Base-by-base conservation (phyloP, 2,888 invertebrate genomes). In the Polydrusus tereticollis region DNA sequence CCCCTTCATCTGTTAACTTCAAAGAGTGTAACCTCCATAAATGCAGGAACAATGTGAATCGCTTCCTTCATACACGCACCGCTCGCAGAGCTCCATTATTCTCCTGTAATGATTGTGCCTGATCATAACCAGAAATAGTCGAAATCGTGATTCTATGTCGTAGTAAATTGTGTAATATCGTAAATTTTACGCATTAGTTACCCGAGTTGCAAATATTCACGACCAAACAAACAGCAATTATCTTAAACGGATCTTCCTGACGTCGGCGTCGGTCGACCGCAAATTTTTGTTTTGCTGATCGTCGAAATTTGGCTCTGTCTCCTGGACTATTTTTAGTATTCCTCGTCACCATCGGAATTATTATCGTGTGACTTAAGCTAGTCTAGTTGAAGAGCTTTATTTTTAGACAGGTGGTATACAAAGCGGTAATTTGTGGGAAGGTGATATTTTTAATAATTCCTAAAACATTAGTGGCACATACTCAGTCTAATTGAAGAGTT, bases 341-440 rank as follows among this genome's bases (percentile, higher is more conserved):
- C 21, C 62, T 36, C 69, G 69, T 69, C 60, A 69, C 55, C n/a
- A 55, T 68, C 36, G 33, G 50, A 68, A 23, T 58, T 62, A 23
- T 58, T 62, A 69, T 26, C 69, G 62, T 69, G 69, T 69, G 69
- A 69, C 62, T 69, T 69, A 12, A 62, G 43, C 62, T 29, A 62
- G 69, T 69, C 62, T 69, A 52, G 52, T 45, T 45, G 21, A 47
- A 47, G 16, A 7, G 38, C 26, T 62, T 69, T 69, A 69, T 69
- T 62, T 62, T 69, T 62, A 45, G 69, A 69, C 69, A 69, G 60
- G 69, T 62, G 43, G 62, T 62, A 69, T 43, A 62, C 69, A 69
- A 59, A 59, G 23, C 59, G 23, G n/a, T 18, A 18, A 55, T 29
- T 55, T 29, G 33, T 55, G 47, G 47, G 47, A 47, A 47, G 47